Conservation (phyloP, 2,797 vertebrate species). For the Sorex maritimensis region DNA sequence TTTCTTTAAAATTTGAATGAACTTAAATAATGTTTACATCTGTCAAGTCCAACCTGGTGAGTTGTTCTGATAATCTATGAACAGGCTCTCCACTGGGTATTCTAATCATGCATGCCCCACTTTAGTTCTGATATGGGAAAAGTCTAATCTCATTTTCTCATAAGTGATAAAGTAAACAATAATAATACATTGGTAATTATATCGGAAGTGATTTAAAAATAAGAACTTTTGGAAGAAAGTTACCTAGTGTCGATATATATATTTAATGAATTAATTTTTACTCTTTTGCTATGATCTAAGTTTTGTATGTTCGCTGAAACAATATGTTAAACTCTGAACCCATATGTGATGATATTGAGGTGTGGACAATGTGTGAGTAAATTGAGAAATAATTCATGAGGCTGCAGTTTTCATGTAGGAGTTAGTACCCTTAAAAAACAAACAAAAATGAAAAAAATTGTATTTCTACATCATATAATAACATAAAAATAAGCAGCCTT, state of each 20-base stretch:
- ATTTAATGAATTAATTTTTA: neutral
- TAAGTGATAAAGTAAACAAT: neutral
- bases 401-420: neutral
- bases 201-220: constrained; percentile 13
- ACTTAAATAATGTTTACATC: neutral
- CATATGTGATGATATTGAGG: neutral
- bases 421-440: neutral
- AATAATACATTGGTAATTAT: neutral
- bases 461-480: neutral
- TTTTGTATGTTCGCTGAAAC: neutral
- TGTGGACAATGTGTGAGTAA: neutral
- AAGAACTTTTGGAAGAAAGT: neutral
- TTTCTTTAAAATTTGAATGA: constrained; percentile 27
- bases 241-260: no score
- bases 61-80: constrained; percentile 33
- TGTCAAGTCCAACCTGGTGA: constrained; percentile 24
- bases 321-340: neutral
- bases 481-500: neutral
- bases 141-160: constrained; percentile 33
- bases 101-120: constrained; percentile 13
- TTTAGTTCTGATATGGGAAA: neutral
- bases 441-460: neutral
- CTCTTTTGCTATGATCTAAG: neutral
- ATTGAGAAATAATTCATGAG: neutral
- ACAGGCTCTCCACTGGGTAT: neutral